Evolutionary conservation across 1,140 invertebrate genomes (phyloP).

Genomic region (Popillia japonica): DNA sequence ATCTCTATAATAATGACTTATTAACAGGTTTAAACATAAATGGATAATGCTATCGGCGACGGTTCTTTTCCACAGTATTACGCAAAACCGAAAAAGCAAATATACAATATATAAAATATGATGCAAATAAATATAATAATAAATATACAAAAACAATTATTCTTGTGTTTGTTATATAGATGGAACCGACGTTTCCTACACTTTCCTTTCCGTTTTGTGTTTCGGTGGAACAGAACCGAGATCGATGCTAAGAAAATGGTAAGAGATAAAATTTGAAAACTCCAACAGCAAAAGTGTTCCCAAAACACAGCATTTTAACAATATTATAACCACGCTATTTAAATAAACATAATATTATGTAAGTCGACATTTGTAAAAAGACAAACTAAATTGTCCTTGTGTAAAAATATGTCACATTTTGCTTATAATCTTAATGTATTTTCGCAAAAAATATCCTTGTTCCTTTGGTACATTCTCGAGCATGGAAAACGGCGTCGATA

Average conservation of each 20-base stretch:
- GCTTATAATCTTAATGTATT: neutral
- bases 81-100: neutral
- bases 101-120: neutral
- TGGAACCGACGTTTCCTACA: neutral
- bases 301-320: constrained; percentile 51
- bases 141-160: constrained; percentile 18
- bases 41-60: neutral
- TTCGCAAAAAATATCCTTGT: constrained; percentile 33
- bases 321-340: constrained; percentile 44
- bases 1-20: constrained; percentile 31
- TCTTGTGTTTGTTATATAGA: neutral
- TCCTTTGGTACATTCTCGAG: constrained; percentile 24
- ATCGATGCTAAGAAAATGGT: constrained; percentile 2
- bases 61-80: neutral
- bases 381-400: constrained; percentile 22
- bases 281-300: constrained; percentile 55
- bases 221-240: constrained; percentile 14
- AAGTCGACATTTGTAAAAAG: constrained; percentile 41
- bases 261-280: constrained; percentile 47
- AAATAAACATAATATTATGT: constrained; percentile 27
- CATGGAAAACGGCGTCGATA: constrained; percentile 46
- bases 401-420: constrained; percentile 32
- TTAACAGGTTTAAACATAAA: constrained; percentile 32
- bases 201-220: neutral
- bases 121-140: constrained; percentile 17